Evolutionary conservation across 2,888 invertebrate species (phyloP).

Genomic region (Agrotis puta): DNA sequence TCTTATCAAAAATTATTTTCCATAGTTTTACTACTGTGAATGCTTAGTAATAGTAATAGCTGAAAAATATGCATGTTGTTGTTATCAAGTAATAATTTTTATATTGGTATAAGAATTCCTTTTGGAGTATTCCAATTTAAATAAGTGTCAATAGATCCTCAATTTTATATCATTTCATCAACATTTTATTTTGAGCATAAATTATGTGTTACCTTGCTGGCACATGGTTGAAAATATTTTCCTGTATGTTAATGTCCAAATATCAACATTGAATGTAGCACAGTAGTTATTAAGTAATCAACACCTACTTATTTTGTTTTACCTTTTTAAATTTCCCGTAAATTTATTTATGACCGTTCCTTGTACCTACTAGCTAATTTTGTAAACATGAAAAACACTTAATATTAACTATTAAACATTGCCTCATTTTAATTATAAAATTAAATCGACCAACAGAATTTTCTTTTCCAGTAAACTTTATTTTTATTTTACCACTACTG

Average conservation of each 20-base stretch:
- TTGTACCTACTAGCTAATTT: neutral
- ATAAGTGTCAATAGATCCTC: neutral
- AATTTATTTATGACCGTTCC: neutral
- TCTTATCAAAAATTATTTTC: slow-evolving; percentile 9
- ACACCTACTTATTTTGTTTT: too few species aligned
- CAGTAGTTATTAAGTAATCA: too few species aligned
- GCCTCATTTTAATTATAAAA: neutral
- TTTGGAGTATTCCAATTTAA: slow-evolving; percentile 3
- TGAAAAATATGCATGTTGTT: neutral
- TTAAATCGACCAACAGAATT: too few species aligned
- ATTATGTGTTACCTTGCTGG: slow-evolving; percentile 4
- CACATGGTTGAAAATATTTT: neutral
- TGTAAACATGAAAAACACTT: slow-evolving; percentile 17
- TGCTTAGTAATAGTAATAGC: neutral
- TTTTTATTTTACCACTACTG: too few species aligned
- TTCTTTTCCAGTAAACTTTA: too few species aligned
- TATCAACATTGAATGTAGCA: neutral
- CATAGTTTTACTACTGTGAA: slow-evolving; percentile 6
- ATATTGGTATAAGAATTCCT: too few species aligned
- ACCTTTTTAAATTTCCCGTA: neutral
- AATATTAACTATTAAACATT: too few species aligned
- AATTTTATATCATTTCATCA: neutral
- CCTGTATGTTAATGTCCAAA: neutral
- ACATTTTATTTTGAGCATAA: neutral
- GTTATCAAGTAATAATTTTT: too few species aligned